Base-by-base conservation (phyloP, 23 tunicate genomes). In the Botrylloides violaceus region DNA sequence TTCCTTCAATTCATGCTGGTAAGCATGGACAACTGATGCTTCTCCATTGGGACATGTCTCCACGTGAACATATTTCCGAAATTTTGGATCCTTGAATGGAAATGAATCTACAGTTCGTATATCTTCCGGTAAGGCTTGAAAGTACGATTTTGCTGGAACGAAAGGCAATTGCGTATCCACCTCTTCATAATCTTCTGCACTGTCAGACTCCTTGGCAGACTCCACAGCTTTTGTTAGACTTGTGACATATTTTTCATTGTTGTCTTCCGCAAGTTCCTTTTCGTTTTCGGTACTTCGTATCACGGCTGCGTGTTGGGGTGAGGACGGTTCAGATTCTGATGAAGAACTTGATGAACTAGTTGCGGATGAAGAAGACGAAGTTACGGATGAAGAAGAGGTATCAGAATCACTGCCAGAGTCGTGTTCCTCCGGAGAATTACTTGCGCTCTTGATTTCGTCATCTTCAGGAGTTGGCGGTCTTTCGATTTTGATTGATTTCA, bases 41-140 rank as follows among this genome's bases (percentile, higher is more conserved):
- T 82, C 85, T 39, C 96, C 96, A 58, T 82, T 82, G 5, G 96
- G 96, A 60, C 85, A 87, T 12, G 84, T 88, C 82, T 88, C 84
- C 58, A 88, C 70, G 43, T 88, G 96, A 39, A 88, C 84, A 66
- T 43, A 82, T 32, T 36, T 64, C 26, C 88, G 75, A 71, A 88
- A 88, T 48, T 72, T 64, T 18, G 88, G 84, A 22, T 72, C 29
- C 19, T 71, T 48, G 72, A 88, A 88, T 7, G 80, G 80, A 66
- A 82, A 82, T 30, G 43, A 34, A 77, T 83, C 77, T 4, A 82
- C 88, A 57, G 81, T 49, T 22, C 72, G 80, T 1, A 88, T 71
- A 68, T 88, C 88, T 36, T 87, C 80, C 6, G 84, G 76, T n/a
- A 88, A 53, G 2, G 88, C 80, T 58, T 88, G 88, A 32, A 48